A percentile compares a stretch with the other conserved stretches of the same genome.
phyloP scores from a whole-genome alignment of 2,113 vertebrate species.

The Isichthys henryi region DNA sequence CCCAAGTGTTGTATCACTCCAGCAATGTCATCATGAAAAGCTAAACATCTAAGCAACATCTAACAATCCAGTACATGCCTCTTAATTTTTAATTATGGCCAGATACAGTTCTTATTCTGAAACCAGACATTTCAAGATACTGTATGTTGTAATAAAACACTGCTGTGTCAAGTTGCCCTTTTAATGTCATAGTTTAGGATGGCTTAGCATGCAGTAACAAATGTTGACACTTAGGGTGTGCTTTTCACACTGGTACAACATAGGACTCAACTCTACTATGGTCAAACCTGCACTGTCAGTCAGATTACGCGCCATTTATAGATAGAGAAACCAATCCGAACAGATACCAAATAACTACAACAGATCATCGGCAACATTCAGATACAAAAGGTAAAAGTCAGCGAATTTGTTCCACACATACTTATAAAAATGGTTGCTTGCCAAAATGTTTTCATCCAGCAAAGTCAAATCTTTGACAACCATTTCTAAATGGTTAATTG shows the following conservation, averaged over 20 bases:
- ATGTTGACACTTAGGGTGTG: constrained; percentile 10
- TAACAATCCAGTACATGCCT: not conserved
- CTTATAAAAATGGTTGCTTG: not conserved
- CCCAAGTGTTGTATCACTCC: not conserved
- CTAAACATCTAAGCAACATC: not conserved
- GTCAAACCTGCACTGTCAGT: not conserved
- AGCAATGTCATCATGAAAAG: not conserved
- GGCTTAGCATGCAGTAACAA: not conserved
- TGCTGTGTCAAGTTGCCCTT: not conserved
- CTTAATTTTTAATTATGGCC: not conserved
- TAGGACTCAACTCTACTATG: not conserved
- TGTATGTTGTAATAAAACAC: not conserved
- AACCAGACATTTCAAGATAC: not conserved
- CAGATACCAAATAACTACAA: not conserved
- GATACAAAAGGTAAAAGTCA: not conserved
- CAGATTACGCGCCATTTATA: not conserved
- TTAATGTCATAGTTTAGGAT: not conserved
- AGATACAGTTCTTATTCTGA: not conserved
- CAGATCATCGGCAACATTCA: not conserved
- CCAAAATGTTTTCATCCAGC: not conserved
- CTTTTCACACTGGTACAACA: not conserved
- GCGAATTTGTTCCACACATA: not conserved
- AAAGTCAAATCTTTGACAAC: not conserved
- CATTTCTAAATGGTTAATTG: not conserved
- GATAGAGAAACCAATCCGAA: not conserved